phyloP scores from a whole-genome alignment of 1,140 invertebrate species.

The Cydia splendana region DNA sequence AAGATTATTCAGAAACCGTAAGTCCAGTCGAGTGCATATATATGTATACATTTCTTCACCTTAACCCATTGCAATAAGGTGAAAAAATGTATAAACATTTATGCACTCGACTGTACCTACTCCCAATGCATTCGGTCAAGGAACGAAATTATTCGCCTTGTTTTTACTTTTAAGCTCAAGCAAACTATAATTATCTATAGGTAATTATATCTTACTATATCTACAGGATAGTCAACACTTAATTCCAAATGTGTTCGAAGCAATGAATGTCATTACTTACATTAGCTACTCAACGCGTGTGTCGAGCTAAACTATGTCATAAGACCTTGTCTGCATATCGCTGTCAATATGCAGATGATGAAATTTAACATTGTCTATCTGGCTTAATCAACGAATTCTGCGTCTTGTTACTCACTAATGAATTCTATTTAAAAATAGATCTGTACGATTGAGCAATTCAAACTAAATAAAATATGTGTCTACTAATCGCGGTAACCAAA shows the following conservation, averaged over 20 bases:
- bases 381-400: slow-evolving; percentile 1
- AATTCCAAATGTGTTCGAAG: slow-evolving; percentile 15
- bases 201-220: slow-evolving; percentile 14
- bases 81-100: too few species aligned
- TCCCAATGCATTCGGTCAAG: slow-evolving; percentile 12
- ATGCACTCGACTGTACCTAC: too few species aligned
- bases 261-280: slow-evolving; percentile 6
- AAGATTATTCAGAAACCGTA: slow-evolving; percentile 34
- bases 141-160: slow-evolving; percentile 25
- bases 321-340: slow-evolving; percentile 24
- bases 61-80: too few species aligned
- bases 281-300: slow-evolving; percentile 11
- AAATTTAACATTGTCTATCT: slow-evolving; percentile 17
- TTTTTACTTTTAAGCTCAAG: slow-evolving; percentile 5
- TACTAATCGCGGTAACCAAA: too few species aligned
- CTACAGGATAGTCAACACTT: slow-evolving; percentile 17
- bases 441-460: neutral
- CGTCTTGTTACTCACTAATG: neutral
- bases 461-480: too few species aligned
- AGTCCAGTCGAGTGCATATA: too few species aligned
- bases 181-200: neutral
- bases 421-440: neutral
- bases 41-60: too few species aligned
- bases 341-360: slow-evolving; percentile 16
- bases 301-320: slow-evolving; percentile 12